Evolutionary conservation across 2,888 invertebrate genomes (phyloP).

Genomic region (Macrosoma leucophasiata): DNA sequence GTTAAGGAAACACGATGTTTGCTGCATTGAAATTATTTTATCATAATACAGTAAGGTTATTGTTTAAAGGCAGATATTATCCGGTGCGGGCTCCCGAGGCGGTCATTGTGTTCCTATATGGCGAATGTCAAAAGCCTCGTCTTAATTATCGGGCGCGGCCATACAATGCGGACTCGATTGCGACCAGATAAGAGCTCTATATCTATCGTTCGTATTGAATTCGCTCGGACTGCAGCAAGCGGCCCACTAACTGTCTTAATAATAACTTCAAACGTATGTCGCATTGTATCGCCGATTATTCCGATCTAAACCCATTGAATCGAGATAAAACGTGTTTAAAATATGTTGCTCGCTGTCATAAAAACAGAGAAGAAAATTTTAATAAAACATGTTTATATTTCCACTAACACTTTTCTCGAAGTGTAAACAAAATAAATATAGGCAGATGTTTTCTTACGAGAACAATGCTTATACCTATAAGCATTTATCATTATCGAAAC

Average conservation of each 20-base stretch:
- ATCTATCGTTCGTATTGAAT: constrained; percentile 63
- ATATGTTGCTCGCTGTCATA: constrained; percentile 39
- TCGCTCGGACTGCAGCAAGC: constrained; percentile 42
- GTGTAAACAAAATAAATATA: too few relatives aligned
- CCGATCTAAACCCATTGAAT: constrained; percentile 65
- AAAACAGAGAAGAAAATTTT: constrained; percentile 35
- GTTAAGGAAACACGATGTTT: constrained; percentile 67
- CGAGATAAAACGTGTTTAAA: constrained; percentile 55
- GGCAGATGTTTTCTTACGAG: constrained; percentile 32
- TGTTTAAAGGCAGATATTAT: constrained; percentile 70
- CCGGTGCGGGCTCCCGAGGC: constrained; percentile 65
- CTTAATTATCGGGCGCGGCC: constrained; percentile 73
- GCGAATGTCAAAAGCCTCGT: constrained; percentile 75
- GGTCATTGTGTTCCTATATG: constrained; percentile 75
- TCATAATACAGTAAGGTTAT: constrained; percentile 70
- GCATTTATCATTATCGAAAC: constrained; percentile 47
- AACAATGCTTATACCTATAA: constrained; percentile 36
- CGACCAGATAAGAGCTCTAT: constrained; percentile 66
- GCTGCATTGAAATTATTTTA: constrained; percentile 69
- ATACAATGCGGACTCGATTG: constrained; percentile 73
- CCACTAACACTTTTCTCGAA: too few relatives aligned
- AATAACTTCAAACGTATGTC: constrained; percentile 69
- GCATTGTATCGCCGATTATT: constrained; percentile 69
- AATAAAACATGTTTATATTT: background rate
- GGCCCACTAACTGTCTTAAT: constrained; percentile 57